phyloP scores from a whole-genome alignment of 1,140 invertebrate species.

The Trichomalopsis sarcophagae region DNA sequence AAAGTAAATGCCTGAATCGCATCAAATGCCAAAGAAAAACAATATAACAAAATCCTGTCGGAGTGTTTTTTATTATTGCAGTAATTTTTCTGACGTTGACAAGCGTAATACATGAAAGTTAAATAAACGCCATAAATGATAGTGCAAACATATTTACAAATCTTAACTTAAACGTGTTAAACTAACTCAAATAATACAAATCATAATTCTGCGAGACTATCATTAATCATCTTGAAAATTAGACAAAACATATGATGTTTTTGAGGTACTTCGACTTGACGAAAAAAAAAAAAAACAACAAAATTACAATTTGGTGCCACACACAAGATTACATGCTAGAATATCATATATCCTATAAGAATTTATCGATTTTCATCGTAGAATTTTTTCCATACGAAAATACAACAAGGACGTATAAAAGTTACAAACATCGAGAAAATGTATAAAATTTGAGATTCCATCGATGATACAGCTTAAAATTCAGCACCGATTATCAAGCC shows the following conservation, averaged over 20 bases:
- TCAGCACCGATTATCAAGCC: background rate
- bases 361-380: background rate
- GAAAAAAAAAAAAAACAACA: background rate
- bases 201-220: background rate
- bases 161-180: conserved; percentile 17
- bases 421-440: conserved; percentile 13
- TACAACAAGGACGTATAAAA: conserved; percentile 4
- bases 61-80: background rate
- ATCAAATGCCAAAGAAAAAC: background rate
- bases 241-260: background rate
- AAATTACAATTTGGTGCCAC: background rate
- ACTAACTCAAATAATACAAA: background rate
- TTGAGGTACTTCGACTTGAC: background rate
- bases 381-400: background rate
- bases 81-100: conserved; percentile 19
- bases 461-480: background rate
- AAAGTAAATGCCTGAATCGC: too few relatives aligned
- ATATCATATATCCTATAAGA: background rate
- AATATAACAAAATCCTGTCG: background rate
- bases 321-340: background rate
- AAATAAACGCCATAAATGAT: conserved; percentile 19
- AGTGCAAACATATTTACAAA: conserved; percentile 35
- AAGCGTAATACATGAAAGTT: conserved; percentile 26
- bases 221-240: background rate
- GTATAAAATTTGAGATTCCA: background rate